These are phyloP conservation scores for Falco novaeseelandiae DNA, from an alignment of 2,797 vertebrate species.

Conservation along the genomic window DNA sequence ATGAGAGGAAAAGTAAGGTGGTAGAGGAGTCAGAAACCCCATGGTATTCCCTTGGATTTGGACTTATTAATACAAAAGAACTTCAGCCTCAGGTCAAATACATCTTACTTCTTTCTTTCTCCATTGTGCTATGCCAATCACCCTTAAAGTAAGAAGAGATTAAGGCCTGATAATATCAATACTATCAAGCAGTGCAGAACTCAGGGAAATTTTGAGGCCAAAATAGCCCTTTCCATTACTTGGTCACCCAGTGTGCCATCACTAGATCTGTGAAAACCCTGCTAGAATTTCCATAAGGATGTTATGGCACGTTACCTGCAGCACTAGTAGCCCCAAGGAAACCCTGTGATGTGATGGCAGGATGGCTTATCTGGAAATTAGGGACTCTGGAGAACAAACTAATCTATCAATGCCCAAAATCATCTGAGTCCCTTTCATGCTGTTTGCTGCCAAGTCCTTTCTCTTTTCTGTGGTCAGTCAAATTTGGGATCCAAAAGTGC, in stretches of 20 bases:
- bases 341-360: not conserved
- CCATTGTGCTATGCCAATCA: not conserved
- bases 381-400: not conserved
- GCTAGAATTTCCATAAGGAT: not conserved
- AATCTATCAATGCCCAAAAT: not conserved
- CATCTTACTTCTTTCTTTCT: not conserved
- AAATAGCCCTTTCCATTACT: not conserved
- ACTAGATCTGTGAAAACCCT: not conserved
- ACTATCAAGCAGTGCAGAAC: not conserved
- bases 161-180: not conserved
- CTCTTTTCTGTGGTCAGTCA: not conserved
- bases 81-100: not conserved
- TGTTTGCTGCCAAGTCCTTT: not conserved
- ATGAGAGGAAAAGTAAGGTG: not conserved
- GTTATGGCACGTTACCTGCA: not conserved
- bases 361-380: not conserved
- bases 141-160: not conserved
- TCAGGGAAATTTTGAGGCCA: not conserved
- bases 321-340: not conserved
- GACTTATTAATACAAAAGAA: not conserved
- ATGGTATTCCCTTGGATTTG: not conserved
- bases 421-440: not conserved
- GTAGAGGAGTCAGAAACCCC: not conserved
- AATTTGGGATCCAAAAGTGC: not conserved
- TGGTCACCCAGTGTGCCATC: not conserved